phyloP scores from a whole-genome alignment of 2,113 vertebrate species.

The Progne subis region DNA sequence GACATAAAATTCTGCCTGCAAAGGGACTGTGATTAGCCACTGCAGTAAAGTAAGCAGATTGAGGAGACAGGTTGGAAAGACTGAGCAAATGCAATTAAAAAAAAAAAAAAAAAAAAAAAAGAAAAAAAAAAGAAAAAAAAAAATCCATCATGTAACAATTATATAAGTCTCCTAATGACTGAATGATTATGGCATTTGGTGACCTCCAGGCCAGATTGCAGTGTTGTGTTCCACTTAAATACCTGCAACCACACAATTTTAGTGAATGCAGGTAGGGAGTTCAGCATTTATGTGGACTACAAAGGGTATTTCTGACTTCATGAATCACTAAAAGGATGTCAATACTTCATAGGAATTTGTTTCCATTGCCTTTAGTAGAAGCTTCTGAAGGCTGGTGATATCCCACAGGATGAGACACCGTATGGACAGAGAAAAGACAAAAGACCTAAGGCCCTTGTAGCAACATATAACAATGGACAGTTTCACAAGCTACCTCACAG shows the following conservation, averaged over 20 bases:
- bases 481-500: not conserved
- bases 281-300: not conserved
- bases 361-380: not conserved
- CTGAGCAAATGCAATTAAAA: not conserved
- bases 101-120: not conserved
- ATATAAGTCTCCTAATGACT: not conserved
- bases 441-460: not conserved
- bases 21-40: not conserved
- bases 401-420: not conserved
- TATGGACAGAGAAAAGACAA: not conserved
- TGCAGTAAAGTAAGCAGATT: not conserved
- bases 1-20: not conserved
- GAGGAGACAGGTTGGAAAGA: not conserved
- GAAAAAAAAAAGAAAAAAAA: not conserved
- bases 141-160: not conserved
- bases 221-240: not conserved
- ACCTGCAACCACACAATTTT: not conserved
- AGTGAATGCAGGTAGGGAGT: fast-evolving
- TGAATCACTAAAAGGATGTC: not conserved
- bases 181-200: not conserved
- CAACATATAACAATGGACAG: not conserved
- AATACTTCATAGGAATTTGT: not conserved
- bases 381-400: not conserved
- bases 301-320: not conserved
- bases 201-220: not conserved